A percentile compares a stretch with the other conserved stretches of the same genome.
phyloP scores from a whole-genome alignment of 2,113 vertebrate species.

The Diadophis punctatus region DNA sequence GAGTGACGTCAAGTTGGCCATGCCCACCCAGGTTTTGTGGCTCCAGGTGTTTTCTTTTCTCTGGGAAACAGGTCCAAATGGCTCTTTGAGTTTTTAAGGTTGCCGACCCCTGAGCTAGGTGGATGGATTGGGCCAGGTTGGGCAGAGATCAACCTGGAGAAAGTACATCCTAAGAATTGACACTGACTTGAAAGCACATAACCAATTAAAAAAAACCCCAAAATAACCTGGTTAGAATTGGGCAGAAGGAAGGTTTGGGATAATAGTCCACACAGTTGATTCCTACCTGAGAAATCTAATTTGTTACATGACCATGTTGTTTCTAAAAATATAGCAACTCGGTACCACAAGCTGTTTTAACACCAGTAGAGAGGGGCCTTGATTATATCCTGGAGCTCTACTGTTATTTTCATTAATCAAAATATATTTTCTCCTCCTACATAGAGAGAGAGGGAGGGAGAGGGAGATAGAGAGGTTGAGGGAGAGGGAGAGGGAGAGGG shows the following conservation, averaged over 20 bases:
- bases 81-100: too few species aligned
- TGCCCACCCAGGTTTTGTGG: too few species aligned
- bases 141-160: not conserved
- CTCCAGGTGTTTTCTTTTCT: too few species aligned
- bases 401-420: not conserved
- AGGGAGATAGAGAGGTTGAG: too few species aligned
- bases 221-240: not conserved
- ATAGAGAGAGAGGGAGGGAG: too few species aligned
- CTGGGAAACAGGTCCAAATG: too few species aligned
- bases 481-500: too few species aligned
- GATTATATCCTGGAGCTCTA: too few species aligned
- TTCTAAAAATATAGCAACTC: not conserved
- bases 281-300: not conserved
- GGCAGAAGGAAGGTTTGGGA: not conserved
- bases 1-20: too few species aligned
- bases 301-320: not conserved
- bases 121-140: not conserved
- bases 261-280: too few species aligned
- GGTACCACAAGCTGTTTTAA: not conserved
- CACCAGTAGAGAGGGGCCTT: not conserved
- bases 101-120: too few species aligned
- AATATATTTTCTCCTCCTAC: constrained; percentile 30
- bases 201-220: not conserved
- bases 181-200: not conserved
- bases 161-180: not conserved